Evolutionary conservation across 1,140 invertebrate species (phyloP).

Genomic region (Acromyrmex echinatior): DNA sequence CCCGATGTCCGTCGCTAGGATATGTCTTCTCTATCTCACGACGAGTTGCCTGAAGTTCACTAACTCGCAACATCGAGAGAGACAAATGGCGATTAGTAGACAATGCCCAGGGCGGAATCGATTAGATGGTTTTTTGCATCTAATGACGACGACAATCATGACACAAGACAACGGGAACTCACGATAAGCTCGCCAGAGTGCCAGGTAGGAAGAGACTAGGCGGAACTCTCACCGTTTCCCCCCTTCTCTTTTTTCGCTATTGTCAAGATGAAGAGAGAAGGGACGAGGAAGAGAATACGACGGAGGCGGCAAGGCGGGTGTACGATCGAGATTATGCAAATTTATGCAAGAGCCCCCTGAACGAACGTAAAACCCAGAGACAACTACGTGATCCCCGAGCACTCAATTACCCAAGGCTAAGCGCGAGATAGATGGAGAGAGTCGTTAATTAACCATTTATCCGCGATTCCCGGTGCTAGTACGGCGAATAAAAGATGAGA

Average conservation of each 20-base stretch:
- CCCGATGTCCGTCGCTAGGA: conserved; percentile 30
- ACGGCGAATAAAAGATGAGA: conserved; percentile 60
- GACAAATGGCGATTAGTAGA: conserved; percentile 53
- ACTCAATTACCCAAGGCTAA: conserved; percentile 62
- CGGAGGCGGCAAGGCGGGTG: conserved; percentile 42
- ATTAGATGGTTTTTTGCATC: conserved; percentile 54
- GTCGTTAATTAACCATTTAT: conserved; percentile 70
- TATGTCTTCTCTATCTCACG: conserved; percentile 44
- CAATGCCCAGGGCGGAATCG: conserved; percentile 40
- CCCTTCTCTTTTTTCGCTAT: conserved; percentile 5
- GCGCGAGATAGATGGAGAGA: conserved; percentile 59
- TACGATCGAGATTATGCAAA: conserved; percentile 69
- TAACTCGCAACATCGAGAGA: conserved; percentile 35
- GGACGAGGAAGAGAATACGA: conserved; percentile 36
- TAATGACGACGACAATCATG: not conserved
- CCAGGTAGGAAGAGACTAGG: conserved; percentile 7
- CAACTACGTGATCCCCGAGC: conserved; percentile 60
- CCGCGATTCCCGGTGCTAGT: conserved; percentile 40
- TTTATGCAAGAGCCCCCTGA: conserved; percentile 62
- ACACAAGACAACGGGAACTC: conserved; percentile 24
- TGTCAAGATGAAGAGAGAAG: conserved; percentile 9
- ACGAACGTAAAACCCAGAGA: conserved; percentile 62
- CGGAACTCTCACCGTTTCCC: not conserved
- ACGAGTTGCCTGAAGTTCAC: conserved; percentile 18
- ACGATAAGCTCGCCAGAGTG: conserved; percentile 8